Percentiles rank a stretch among this genome's conserved stretches.
phyloP scores from a whole-genome alignment of 2,113 vertebrate species.

The Mesoclemmys tuberculata region DNA sequence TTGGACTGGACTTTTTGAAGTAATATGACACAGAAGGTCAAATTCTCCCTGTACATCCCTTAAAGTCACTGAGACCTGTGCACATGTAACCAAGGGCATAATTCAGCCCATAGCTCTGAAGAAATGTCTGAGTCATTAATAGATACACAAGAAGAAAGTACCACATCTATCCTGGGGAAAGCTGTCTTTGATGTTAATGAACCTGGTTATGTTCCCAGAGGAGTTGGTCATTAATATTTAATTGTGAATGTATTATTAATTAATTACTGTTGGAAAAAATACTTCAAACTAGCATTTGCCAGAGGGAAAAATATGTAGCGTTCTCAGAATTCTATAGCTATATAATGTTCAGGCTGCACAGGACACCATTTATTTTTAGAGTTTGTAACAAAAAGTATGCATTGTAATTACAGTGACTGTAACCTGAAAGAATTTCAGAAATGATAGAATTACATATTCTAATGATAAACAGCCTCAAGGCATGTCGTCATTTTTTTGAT shows the following conservation, averaged over 20 bases:
- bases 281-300: background rate
- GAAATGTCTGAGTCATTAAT: background rate
- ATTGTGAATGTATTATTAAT: background rate
- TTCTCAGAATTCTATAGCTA: background rate
- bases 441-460: background rate
- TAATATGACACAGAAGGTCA: background rate
- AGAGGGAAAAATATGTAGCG: background rate
- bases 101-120: background rate
- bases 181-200: background rate
- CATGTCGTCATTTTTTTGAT: background rate
- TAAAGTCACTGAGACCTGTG: background rate
- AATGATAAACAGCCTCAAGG: background rate
- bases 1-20: background rate
- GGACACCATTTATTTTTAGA: background rate
- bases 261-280: background rate
- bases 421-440: background rate
- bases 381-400: background rate
- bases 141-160: background rate
- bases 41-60: background rate
- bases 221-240: background rate
- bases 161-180: background rate
- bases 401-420: background rate
- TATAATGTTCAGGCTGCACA: background rate
- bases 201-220: background rate
- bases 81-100: background rate